phyloP scores from a whole-genome alignment of 2,888 invertebrate genomes.

The Auanema sp. region DNA sequence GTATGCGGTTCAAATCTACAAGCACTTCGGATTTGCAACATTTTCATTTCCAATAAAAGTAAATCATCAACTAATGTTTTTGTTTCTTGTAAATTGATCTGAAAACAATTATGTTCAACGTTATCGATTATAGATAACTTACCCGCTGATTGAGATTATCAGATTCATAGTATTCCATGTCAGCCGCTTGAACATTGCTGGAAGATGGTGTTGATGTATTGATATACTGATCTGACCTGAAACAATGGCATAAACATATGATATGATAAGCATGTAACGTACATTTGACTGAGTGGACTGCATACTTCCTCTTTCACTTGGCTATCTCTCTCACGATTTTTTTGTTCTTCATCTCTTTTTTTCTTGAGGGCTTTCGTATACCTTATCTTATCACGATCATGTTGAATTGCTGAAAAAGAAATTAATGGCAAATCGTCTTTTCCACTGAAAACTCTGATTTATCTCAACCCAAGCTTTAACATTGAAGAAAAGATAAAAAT shows the following conservation, averaged over 20 bases:
- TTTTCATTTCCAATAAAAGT: conserved; percentile 33
- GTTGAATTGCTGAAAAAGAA: conserved; percentile 47
- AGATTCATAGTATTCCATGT: no score
- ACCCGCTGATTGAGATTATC: no score
- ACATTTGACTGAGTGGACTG: conserved; percentile 37
- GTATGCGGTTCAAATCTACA: conserved; percentile 39
- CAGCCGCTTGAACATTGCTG: conserved; percentile 20
- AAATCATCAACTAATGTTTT: conserved; percentile 33
- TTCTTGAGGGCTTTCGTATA: conserved; percentile 51
- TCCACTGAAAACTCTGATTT: conserved; percentile 2
- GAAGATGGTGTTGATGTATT: conserved; percentile 50
- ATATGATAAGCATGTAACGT: background rate
- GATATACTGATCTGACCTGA: conserved; percentile 37
- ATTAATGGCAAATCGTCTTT: background rate
- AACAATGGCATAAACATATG: background rate
- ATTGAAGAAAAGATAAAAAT: background rate
- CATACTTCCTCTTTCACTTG: conserved; percentile 38
- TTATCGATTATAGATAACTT: conserved; percentile 15
- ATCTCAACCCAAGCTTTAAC: no score
- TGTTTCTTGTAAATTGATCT: conserved; percentile 31
- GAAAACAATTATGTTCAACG: conserved; percentile 11
- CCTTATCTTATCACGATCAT: conserved; percentile 54
- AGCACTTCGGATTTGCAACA: conserved; percentile 40
- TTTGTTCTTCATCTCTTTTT: conserved; percentile 43
- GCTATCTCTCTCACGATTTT: conserved; percentile 22